Evolutionary conservation across 2,113 vertebrate genomes (phyloP), one percentile per base, ranked within the genome.

Genomic region (Oplegnathus fasciatus): DNA sequence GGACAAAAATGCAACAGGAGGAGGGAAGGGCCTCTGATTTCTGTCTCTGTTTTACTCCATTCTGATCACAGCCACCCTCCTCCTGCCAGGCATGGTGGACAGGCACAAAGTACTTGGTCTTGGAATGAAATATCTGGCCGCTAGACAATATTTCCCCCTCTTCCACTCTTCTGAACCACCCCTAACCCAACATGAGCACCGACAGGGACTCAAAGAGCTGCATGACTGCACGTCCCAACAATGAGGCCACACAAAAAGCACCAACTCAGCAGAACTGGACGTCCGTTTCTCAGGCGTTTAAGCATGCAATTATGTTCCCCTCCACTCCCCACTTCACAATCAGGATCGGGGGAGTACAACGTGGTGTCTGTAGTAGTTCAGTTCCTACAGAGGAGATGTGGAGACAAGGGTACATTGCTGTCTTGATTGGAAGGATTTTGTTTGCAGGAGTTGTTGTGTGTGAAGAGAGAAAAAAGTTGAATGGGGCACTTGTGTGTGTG

Each of bases 221-320:
- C 93, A 94, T 94, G 94, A 94, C 94, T 95, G 94, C 92, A 91
- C 89, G 84, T 91, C 90, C 89, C 90, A 91, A 94, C 93, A 95
- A 94, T 93, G 93, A 93, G 93, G 91, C 90, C 93, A 94, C 94
- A 94, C 92, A 95, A 93, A 94, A 93, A 90, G 78, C 75, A 88
- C 86, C 85, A 88, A 54, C 86, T 95, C 93, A 95, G 93, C 94
- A 95, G 89, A 95, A 95, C 91, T 93, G 91, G 89, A 92, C 86
- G 85, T 93, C 87, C 88, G 75, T 90, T 95, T 94, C 93, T 95
- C 93, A 95, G 90, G 90, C 93, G 68, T 93, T 94, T 95, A 89
- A 88, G 92, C 93, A 92, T 93, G 93, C 94, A 95, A 93, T 94
- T 91, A 94, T 89, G 90, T 89, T 87, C 90, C 92, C 79, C 87